These are phyloP conservation scores for Acanthochromis polyacanthus DNA, from an alignment of 2,113 vertebrate genomes.

Conservation along the genomic window DNA sequence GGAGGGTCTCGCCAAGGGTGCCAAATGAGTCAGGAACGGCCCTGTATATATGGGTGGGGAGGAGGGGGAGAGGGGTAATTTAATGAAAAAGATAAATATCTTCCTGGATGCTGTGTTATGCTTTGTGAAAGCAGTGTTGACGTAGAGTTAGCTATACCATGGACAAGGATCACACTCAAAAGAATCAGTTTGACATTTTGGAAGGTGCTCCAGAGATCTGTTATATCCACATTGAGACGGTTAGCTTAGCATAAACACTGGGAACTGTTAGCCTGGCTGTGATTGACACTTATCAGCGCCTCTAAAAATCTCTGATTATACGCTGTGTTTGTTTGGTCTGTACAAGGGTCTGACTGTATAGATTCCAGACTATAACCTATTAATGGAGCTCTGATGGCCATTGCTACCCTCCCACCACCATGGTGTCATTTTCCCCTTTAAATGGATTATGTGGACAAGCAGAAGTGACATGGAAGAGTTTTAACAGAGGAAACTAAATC, in stretches of 20 bases:
- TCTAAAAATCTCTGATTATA: not conserved
- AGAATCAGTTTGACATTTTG: conserved; percentile 36
- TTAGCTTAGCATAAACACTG: conserved; percentile 34
- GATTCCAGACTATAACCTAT: too few relatives aligned
- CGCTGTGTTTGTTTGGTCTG: not conserved
- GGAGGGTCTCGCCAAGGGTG: too few relatives aligned
- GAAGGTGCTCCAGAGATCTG: not conserved
- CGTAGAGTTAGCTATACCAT: conserved; percentile 73
- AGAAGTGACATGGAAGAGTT: too few relatives aligned
- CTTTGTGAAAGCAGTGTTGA: conserved; percentile 85
- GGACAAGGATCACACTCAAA: conserved; percentile 55
- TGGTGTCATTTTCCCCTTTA: not conserved
- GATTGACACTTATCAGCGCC: not conserved
- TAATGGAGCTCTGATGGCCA: too few relatives aligned
- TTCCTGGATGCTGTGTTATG: conserved; percentile 82
- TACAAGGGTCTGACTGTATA: not conserved
- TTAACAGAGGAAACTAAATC: not conserved
- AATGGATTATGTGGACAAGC: not conserved
- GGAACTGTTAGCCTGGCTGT: too few relatives aligned
- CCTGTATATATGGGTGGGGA: conserved; percentile 76
- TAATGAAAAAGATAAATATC: conserved; percentile 78
- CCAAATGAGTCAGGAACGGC: too few relatives aligned
- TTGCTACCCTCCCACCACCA: too few relatives aligned
- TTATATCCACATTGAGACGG: not conserved
- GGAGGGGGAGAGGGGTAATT: conserved; percentile 58